Evolutionary conservation across 1,140 invertebrate genomes (phyloP), one percentile per base, ranked within the genome.

Genomic region (Meteorus sp.): DNA sequence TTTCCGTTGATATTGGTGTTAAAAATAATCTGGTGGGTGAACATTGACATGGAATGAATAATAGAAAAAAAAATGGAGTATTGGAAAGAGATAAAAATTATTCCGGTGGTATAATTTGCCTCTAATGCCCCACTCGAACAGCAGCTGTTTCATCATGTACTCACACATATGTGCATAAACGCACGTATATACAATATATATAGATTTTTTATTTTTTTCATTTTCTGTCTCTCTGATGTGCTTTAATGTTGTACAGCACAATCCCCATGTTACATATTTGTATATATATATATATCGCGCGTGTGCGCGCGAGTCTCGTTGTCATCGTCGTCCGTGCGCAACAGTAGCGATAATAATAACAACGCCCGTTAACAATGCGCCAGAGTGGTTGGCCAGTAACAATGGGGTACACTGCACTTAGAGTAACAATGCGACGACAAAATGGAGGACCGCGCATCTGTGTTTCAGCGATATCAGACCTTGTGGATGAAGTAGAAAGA

Each of bases 271-370:
- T 17, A 11, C 11, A 33, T 33, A 33, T 11, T 33, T 11, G 6
- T 11, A 33, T 7, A 29, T 29, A 29, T 58, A 29, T 41, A 27
- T 43, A 27, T 52, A 13, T 22, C 20, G 23, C 25, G 3, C 33
- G 22, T 48, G 25, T 44, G 23, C 23, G 44, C 20, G 25, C 17
- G 5, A 19, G 13, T 25, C 29, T 29, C 29, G 33, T 47, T 23
- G 31, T 47, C 55, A 60, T 63, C 25, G 20, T 27, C 52, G 22
- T n/a, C 13, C 37, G 19, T 35, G 50, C 35, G 68, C 65, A 69
- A 77, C 73, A 75, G 73, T 76, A 78, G 65, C 75, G 70, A 78
- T 75, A 76, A 77, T 75, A 78, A 77, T 75, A 79, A 78, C 75
- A 79, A 75, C 73, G 55, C 67, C n/a, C 58, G 65, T 61, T 66